phyloP scores from a whole-genome alignment of 2,888 invertebrate genomes.

The Gymnocheta viridis region DNA sequence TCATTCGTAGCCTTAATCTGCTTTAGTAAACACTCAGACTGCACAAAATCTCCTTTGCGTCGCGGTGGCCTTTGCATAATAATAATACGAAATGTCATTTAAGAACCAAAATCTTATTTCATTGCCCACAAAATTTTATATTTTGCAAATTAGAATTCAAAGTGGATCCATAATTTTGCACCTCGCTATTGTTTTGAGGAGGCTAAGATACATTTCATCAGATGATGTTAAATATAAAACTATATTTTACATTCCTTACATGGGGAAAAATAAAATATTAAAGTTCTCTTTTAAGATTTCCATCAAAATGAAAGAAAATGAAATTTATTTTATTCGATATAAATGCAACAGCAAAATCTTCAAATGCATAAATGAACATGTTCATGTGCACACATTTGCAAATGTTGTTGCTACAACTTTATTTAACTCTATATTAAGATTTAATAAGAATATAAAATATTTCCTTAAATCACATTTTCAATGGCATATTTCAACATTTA shows the following conservation, averaged over 20 bases:
- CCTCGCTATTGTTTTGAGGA: not conserved
- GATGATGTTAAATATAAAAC: conserved; percentile 9
- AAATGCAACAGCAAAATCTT: conserved; percentile 32
- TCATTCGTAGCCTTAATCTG: too few species aligned
- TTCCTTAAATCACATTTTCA: conserved; percentile 46
- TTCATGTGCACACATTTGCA: not conserved
- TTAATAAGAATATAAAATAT: conserved; percentile 25
- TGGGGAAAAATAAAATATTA: conserved; percentile 21
- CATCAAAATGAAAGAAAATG: conserved; percentile 37
- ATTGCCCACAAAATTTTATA: too few species aligned
- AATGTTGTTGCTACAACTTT: not conserved
- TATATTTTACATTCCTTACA: not conserved
- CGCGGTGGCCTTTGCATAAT: too few species aligned
- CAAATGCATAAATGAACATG: conserved; percentile 44
- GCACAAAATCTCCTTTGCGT: too few species aligned
- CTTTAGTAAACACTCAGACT: too few species aligned
- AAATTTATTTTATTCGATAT: conserved; percentile 32
- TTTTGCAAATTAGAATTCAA: too few species aligned
- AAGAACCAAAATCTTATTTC: too few species aligned
- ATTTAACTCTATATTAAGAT: not conserved
- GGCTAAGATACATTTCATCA: conserved; percentile 3
- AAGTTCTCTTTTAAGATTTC: conserved; percentile 4
- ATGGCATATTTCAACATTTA: conserved; percentile 34
- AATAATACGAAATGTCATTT: too few species aligned
- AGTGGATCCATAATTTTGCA: too few species aligned